These are phyloP conservation scores for Trissoscelio sp. DNA, from an alignment of 2,888 invertebrate species.

Conservation along the genomic window DNA sequence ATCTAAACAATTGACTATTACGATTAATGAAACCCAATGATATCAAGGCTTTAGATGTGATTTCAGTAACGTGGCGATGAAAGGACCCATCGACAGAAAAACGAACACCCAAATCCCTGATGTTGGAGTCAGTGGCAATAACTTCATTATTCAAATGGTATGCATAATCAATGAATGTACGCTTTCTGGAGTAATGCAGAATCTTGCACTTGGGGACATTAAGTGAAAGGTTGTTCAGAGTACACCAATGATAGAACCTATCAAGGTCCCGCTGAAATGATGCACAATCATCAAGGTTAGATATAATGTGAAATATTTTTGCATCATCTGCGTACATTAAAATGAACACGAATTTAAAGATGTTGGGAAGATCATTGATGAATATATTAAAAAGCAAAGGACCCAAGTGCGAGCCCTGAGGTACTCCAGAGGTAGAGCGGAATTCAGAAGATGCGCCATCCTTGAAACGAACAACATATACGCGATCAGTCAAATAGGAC, in stretches of 20 bases:
- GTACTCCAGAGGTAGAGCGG: not conserved
- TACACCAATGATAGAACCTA: slow-evolving; percentile 4
- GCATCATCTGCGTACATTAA: no score
- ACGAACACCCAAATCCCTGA: not conserved
- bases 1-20: no score
- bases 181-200: not conserved
- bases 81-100: not conserved
- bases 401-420: not conserved
- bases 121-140: not conserved
- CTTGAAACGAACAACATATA: not conserved
- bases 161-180: not conserved
- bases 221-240: not conserved
- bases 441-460: not conserved
- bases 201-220: not conserved
- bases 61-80: no score
- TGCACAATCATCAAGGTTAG: not conserved
- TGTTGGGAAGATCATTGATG: slow-evolving; percentile 2
- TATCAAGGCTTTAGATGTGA: no score
- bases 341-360: not conserved
- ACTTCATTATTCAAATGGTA: not conserved
- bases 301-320: not conserved
- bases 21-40: no score
- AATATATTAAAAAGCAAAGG: no score
- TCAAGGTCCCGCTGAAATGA: no score
- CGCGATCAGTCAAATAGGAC: not conserved